Conservation (phyloP, 2,888 invertebrate genomes). For the Eristalis pertinax region DNA sequence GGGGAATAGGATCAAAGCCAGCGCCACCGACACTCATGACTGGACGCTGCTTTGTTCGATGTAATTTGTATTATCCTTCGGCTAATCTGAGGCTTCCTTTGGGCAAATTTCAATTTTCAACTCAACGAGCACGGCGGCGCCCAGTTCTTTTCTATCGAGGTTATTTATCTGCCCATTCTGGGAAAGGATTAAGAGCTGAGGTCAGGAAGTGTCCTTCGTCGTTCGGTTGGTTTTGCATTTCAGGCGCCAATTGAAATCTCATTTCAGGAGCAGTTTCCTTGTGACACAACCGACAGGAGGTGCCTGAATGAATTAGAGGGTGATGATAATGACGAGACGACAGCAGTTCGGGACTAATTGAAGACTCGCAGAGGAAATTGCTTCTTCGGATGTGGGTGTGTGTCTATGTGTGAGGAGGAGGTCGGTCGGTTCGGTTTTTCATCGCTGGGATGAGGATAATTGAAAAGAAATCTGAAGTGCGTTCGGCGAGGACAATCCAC, state of each 20-base stretch:
- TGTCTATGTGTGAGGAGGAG: background rate
- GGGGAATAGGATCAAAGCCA: background rate
- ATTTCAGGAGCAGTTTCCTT: slow-evolving; percentile 7
- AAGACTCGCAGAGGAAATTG: background rate
- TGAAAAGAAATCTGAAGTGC: background rate
- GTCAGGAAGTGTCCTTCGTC: slow-evolving; percentile 27
- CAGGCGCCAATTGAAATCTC: slow-evolving; percentile 10
- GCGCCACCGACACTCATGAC: slow-evolving; percentile 4
- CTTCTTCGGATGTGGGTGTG: background rate
- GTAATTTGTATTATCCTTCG: slow-evolving; percentile 23
- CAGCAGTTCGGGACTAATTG: slow-evolving; percentile 14
- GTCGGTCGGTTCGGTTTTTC: background rate
- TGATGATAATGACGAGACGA: slow-evolving; percentile 3
- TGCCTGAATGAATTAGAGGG: slow-evolving; percentile 9
- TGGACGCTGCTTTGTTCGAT: background rate
- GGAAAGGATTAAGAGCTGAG: slow-evolving; percentile 24
- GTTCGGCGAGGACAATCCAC: background rate
- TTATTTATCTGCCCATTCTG: slow-evolving; percentile 27
- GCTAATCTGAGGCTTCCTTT: slow-evolving; percentile 34
- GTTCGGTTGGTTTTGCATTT: slow-evolving; percentile 10
- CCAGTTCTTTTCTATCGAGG: slow-evolving; percentile 7
- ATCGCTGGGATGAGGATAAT: background rate
- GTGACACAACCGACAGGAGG: background rate
- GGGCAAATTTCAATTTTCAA: slow-evolving; percentile 28
- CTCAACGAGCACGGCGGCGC: background rate